phyloP scores from a whole-genome alignment of 2,113 vertebrate genomes.

The Dendrocopos noguchii region DNA sequence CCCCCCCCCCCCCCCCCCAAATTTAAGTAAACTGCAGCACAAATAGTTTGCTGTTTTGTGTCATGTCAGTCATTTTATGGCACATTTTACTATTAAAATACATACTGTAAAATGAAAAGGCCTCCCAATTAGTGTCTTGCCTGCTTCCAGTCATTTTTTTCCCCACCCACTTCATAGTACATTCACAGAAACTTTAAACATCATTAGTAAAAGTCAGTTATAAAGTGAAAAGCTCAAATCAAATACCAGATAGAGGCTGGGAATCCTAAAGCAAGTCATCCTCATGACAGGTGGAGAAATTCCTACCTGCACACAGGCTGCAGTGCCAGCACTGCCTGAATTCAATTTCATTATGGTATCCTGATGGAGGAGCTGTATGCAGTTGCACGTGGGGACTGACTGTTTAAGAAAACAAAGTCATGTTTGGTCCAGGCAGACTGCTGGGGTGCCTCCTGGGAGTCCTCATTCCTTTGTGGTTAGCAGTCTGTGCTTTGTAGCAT shows the following conservation, averaged over 20 bases:
- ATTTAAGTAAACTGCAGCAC: not conserved
- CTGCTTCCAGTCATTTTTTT: not conserved
- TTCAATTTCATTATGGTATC: not conserved
- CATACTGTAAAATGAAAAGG: not conserved
- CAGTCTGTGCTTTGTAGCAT: not conserved
- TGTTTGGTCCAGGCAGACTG: not conserved
- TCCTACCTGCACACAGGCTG: not conserved
- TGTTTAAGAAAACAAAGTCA: not conserved
- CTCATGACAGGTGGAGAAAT: not conserved
- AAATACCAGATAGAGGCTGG: not conserved
- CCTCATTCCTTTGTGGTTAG: not conserved
- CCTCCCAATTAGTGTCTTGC: not conserved
- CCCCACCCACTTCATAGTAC: not conserved
- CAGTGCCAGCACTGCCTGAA: not conserved
- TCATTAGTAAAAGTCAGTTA: not conserved
- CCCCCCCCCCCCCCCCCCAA: no score
- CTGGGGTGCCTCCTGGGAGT: not conserved
- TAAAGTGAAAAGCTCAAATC: not conserved
- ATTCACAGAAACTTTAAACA: not conserved
- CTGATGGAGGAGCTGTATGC: not conserved
- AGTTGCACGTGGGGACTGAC: not conserved
- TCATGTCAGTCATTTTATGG: not conserved
- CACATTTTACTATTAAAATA: not conserved
- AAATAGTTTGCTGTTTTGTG: not conserved
- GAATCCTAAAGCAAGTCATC: not conserved